These are phyloP conservation scores for Philopedon plagiatum DNA, from an alignment of 2,888 invertebrate species.

Conservation along the genomic window DNA sequence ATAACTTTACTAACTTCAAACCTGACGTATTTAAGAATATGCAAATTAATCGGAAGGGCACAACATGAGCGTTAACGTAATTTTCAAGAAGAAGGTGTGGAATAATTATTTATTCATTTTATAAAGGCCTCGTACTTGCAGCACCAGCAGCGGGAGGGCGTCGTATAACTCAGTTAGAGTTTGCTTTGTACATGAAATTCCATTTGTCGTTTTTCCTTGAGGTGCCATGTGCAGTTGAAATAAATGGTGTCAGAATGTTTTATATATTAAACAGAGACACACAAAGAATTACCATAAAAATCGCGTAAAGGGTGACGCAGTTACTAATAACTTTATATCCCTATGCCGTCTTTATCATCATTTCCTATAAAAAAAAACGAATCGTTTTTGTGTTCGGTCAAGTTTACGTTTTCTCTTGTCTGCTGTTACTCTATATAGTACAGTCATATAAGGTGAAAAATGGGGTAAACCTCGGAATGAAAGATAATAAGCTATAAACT, in stretches of 20 bases:
- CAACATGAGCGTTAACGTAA: conserved; percentile 35
- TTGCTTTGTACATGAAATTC: conserved; percentile 35
- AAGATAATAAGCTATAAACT: too few relatives aligned
- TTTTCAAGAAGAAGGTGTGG: conserved; percentile 46
- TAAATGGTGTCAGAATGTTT: conserved; percentile 1
- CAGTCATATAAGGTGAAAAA: too few relatives aligned
- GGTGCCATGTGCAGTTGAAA: conserved; percentile 24
- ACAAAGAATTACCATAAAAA: too few relatives aligned
- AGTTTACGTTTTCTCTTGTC: too few relatives aligned
- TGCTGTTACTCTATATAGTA: too few relatives aligned
- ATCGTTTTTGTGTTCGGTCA: too few relatives aligned
- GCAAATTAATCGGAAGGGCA: conserved; percentile 46
- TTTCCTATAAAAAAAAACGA: too few relatives aligned
- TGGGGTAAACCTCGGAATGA: too few relatives aligned
- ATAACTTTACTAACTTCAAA: too few relatives aligned
- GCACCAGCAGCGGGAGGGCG: conserved; percentile 19
- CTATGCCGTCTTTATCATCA: too few relatives aligned
- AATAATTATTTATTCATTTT: conserved; percentile 50
- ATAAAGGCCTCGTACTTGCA: conserved; percentile 17
- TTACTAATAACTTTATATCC: too few relatives aligned
- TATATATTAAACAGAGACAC: neutral
- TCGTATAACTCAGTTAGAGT: conserved; percentile 33
- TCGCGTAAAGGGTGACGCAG: too few relatives aligned
- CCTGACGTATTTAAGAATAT: conserved; percentile 43
- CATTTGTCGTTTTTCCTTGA: conserved; percentile 33